Conservation (phyloP, 2,113 vertebrate genomes). For the Bungarus multicinctus region DNA sequence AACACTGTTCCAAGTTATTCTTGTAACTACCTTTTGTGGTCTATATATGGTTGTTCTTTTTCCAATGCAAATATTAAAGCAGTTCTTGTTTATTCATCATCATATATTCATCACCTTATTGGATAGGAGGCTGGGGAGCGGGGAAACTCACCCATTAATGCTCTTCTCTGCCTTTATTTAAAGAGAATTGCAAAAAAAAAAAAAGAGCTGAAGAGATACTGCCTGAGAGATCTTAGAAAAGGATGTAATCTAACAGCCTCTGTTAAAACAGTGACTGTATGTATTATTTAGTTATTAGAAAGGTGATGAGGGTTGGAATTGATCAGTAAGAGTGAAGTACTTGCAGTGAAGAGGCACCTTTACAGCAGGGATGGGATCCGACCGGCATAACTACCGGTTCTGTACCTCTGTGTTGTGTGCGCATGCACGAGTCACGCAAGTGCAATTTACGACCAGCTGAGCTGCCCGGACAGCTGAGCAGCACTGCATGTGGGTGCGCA, state of each 20-base stretch:
- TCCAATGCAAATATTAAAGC: not conserved
- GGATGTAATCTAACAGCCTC: too few relatives aligned
- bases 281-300: constrained; percentile 36
- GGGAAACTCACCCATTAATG: not conserved
- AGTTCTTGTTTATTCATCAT: not conserved
- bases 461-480: too few relatives aligned
- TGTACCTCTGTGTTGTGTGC: too few relatives aligned
- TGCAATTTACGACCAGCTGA: too few relatives aligned
- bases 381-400: too few relatives aligned
- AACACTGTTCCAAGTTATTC: not conserved
- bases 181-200: not conserved
- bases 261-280: not conserved
- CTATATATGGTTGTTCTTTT: not conserved
- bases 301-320: not conserved
- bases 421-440: too few relatives aligned
- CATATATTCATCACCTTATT: too few relatives aligned
- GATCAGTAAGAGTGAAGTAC: constrained; percentile 28
- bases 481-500: too few relatives aligned
- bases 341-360: not conserved
- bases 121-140: not conserved
- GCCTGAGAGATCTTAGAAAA: not conserved
- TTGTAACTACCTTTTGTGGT: not conserved
- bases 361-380: too few relatives aligned
- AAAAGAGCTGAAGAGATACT: not conserved
- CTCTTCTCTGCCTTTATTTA: not conserved